Conservation (phyloP, 2,113 vertebrate genomes). For the Candoia aspera region DNA sequence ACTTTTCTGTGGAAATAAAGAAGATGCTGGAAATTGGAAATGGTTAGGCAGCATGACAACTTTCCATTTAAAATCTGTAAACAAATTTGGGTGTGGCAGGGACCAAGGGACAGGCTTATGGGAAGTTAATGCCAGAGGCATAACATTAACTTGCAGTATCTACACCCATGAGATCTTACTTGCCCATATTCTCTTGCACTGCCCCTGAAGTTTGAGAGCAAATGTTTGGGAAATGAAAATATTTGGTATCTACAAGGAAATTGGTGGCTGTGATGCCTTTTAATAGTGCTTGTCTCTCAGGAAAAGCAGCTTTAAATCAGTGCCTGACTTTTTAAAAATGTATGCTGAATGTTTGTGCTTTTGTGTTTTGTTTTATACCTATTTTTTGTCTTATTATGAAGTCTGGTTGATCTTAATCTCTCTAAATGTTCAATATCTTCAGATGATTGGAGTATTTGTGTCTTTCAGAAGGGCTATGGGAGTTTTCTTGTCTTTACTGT, state of each 20-base stretch:
- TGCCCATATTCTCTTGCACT: conserved; percentile 44
- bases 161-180: neutral
- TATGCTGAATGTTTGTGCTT: conserved; percentile 46
- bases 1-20: neutral
- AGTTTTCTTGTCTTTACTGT: conserved; percentile 49
- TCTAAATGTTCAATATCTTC: conserved; percentile 47
- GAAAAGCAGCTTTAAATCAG: conserved; percentile 43
- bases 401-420: neutral
- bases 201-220: conserved; percentile 38
- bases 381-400: conserved; percentile 1
- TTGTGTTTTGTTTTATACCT: conserved; percentile 33
- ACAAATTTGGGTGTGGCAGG: neutral
- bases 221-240: conserved; percentile 25
- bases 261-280: conserved; percentile 19
- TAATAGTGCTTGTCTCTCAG: conserved; percentile 36
- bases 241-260: conserved; percentile 33
- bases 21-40: neutral
- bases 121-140: neutral
- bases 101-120: neutral
- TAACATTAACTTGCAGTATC: neutral
- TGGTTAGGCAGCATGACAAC: conserved; percentile 33
- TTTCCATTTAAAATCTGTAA: neutral
- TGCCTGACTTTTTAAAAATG: conserved; percentile 44
- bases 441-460: conserved; percentile 44
- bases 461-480: conserved; percentile 54